Evolutionary conservation across 2,797 vertebrate genomes (phyloP).

Genomic region (Rhinatrema bivittatum): DNA sequence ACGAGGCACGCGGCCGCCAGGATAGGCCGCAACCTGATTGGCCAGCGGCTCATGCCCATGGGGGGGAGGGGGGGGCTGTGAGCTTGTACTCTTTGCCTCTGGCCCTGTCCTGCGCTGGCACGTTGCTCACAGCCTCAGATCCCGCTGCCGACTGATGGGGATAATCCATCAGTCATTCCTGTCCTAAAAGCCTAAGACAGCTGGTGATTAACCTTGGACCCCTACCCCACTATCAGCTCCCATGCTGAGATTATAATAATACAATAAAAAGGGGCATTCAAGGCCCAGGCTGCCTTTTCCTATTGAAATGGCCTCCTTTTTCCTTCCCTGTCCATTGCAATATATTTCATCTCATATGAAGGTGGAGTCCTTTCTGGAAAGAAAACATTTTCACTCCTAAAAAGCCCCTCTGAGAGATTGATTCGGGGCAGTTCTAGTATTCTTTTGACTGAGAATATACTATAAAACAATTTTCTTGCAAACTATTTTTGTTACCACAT

Average conservation of each 20-base stretch:
- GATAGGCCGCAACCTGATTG: background rate
- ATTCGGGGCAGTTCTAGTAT: no score
- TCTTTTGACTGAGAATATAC: no score
- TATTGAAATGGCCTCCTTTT: constrained; percentile 45
- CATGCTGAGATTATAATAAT: constrained; percentile 24
- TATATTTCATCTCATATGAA: no score
- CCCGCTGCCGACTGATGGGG: constrained; percentile 31
- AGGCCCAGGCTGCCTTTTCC: constrained; percentile 20
- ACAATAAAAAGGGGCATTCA: constrained; percentile 19
- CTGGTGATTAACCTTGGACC: background rate
- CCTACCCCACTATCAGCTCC: constrained; percentile 1
- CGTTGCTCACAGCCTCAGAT: constrained; percentile 1
- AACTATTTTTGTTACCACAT: no score
- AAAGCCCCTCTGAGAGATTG: no score
- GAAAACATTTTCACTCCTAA: no score
- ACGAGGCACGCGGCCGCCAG: rapidly evolving
- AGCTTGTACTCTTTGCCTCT: background rate
- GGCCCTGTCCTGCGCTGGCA: rapidly evolving
- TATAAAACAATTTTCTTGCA: no score
- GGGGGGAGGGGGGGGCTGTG: background rate
- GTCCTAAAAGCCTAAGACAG: constrained; percentile 4
- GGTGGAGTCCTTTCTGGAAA: no score
- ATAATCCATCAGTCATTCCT: constrained; percentile 20
- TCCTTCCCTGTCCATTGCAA: no score
- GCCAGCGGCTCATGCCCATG: background rate